Evolutionary conservation across 2,888 invertebrate genomes (phyloP).

Genomic region (Ennomos fuscantarius): DNA sequence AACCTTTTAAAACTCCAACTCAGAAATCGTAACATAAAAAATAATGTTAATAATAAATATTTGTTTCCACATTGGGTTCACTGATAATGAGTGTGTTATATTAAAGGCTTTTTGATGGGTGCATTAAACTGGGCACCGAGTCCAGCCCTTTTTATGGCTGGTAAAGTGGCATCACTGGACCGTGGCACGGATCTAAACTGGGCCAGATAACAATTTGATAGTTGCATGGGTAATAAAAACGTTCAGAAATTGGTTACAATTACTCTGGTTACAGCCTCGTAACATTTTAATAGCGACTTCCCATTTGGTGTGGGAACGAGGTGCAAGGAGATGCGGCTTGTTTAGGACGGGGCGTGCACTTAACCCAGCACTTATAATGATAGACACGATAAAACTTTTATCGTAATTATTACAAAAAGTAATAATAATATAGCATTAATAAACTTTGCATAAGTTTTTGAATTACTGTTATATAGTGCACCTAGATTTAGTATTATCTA

Average conservation of each 20-base stretch:
- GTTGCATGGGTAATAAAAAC: constrained; percentile 79
- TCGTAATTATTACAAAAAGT: too few relatives aligned
- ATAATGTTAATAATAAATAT: constrained; percentile 24
- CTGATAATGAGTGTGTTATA: constrained; percentile 20
- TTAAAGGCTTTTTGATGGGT: constrained; percentile 33
- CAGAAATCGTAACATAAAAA: constrained; percentile 15
- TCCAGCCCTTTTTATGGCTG: constrained; percentile 45
- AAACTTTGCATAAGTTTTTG: too few relatives aligned
- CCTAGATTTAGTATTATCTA: too few relatives aligned
- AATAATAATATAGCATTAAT: too few relatives aligned
- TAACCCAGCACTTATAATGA: constrained; percentile 3
- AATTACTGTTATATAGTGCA: too few relatives aligned
- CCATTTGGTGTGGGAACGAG: constrained; percentile 72
- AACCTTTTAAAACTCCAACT: constrained; percentile 1
- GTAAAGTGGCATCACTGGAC: constrained; percentile 50
- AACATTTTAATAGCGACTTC: constrained; percentile 77
- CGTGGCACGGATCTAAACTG: constrained; percentile 57
- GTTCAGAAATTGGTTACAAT: constrained; percentile 79
- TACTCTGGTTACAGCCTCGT: constrained; percentile 76
- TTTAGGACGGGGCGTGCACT: constrained; percentile 16
- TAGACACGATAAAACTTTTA: too few relatives aligned
- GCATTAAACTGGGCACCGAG: constrained; percentile 26
- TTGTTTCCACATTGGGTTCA: constrained; percentile 22
- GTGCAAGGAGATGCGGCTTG: constrained; percentile 5
- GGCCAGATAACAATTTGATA: constrained; percentile 74